These are phyloP conservation scores for Psix sp. DNA, from an alignment of 1,140 invertebrate genomes.

Conservation along the genomic window DNA sequence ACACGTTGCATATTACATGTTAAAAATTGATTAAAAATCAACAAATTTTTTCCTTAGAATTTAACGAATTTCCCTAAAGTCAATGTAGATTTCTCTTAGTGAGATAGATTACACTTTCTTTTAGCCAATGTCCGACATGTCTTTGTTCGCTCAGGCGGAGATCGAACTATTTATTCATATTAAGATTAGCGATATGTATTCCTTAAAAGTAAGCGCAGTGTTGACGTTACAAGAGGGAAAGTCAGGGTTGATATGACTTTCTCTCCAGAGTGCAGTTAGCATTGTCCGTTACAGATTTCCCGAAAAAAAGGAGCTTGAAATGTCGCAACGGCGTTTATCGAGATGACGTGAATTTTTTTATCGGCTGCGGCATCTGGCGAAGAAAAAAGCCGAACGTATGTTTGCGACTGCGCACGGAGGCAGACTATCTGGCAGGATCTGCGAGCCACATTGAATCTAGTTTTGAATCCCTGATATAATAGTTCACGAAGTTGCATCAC, in stretches of 20 bases:
- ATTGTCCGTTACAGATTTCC: conserved; percentile 21
- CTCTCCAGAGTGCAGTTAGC: conserved; percentile 36
- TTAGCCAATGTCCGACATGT: conserved; percentile 14
- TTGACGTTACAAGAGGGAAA: conserved; percentile 34
- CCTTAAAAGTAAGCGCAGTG: conserved; percentile 36
- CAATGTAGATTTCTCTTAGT: conserved; percentile 10
- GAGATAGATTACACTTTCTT: conserved; percentile 22
- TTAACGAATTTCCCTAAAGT: too few species aligned
- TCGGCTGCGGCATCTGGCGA: conserved; percentile 9
- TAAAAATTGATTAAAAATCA: too few species aligned
- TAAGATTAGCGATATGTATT: conserved; percentile 34
- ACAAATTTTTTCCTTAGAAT: too few species aligned
- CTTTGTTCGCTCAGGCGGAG: conserved; percentile 18
- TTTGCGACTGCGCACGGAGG: conserved; percentile 24
- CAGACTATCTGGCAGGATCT: conserved; percentile 39
- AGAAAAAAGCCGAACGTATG: conserved; percentile 19
- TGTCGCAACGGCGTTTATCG: conserved; percentile 16
- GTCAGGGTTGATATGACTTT: conserved; percentile 46
- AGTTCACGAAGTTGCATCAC: conserved; percentile 51
- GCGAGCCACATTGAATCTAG: conserved; percentile 34
- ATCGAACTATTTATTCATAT: conserved; percentile 47
- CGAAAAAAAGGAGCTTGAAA: conserved; percentile 3
- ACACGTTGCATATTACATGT: too few species aligned
- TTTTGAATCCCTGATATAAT: conserved; percentile 49
- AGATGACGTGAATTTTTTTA: conserved; percentile 16